These are phyloP conservation scores for Sebastes cheni DNA, from an alignment of 2,797 vertebrate species.

Conservation along the genomic window DNA sequence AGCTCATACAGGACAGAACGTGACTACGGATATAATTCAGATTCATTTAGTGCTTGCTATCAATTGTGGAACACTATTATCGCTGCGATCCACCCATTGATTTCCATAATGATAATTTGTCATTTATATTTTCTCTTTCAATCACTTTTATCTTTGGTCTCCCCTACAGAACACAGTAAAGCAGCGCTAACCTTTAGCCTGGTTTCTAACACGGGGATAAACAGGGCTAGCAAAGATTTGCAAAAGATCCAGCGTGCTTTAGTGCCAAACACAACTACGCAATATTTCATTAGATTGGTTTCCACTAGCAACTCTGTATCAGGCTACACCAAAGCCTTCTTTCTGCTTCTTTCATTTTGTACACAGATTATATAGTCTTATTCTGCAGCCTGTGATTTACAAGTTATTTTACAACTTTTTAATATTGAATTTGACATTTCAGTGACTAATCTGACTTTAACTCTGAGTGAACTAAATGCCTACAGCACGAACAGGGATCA, in stretches of 20 bases:
- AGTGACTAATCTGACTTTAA: not conserved
- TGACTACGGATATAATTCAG: not conserved
- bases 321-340: not conserved
- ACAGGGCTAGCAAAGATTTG: not conserved
- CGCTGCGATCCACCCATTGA: not conserved
- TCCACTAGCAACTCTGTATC: not conserved
- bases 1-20: not conserved
- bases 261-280: not conserved
- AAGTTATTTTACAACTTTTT: not conserved
- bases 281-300: constrained; percentile 8
- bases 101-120: not conserved
- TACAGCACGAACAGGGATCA: not conserved
- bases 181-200: constrained; percentile 19
- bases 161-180: not conserved
- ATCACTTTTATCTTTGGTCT: not conserved
- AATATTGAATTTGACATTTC: not conserved
- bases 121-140: not conserved
- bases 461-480: not conserved
- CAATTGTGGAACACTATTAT: not conserved
- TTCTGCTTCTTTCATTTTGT: not conserved
- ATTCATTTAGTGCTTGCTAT: constrained; percentile 3
- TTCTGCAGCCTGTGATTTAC: not conserved
- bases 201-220: constrained; percentile 10
- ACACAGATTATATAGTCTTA: not conserved
- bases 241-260: not conserved